Percentiles rank a stretch among this genome's conserved stretches.
Conservation (phyloP, 1,140 invertebrate species). For the Aphidius ervi region DNA sequence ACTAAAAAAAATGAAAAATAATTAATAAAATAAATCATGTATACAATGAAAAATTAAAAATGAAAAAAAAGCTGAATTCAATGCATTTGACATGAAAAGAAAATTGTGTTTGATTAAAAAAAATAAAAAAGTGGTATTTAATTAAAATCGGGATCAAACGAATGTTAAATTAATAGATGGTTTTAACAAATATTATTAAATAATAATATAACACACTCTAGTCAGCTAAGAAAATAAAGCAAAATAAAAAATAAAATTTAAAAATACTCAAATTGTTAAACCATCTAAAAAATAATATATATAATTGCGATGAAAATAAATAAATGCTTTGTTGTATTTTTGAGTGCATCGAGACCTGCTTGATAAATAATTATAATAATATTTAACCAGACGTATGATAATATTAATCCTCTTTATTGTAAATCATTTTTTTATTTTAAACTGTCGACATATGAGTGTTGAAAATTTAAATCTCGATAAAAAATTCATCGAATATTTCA, state of each 20-base stretch:
- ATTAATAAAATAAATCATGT: conserved; percentile 29
- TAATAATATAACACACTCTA: conserved; percentile 30
- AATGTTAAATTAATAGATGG: conserved; percentile 44
- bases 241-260: conserved; percentile 31
- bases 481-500: not conserved
- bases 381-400: not conserved
- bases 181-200: conserved; percentile 21
- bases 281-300: conserved; percentile 33
- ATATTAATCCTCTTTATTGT: conserved; percentile 8
- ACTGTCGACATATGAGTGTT: not conserved
- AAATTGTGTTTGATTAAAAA: conserved; percentile 37
- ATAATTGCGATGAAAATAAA: conserved; percentile 12
- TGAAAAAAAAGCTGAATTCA: conserved; percentile 7
- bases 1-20: not conserved
- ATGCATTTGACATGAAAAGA: conserved; percentile 28
- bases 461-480: not conserved
- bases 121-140: conserved; percentile 2
- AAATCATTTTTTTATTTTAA: not conserved
- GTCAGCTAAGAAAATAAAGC: conserved; percentile 41
- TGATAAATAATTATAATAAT: conserved; percentile 1
- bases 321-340: conserved; percentile 11
- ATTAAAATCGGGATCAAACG: conserved; percentile 47
- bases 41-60: conserved; percentile 19
- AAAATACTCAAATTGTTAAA: conserved; percentile 24
- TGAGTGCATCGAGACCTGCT: conserved; percentile 18